These are phyloP conservation scores for Acanthis flammea DNA, from an alignment of 2,797 vertebrate species.

Conservation along the genomic window DNA sequence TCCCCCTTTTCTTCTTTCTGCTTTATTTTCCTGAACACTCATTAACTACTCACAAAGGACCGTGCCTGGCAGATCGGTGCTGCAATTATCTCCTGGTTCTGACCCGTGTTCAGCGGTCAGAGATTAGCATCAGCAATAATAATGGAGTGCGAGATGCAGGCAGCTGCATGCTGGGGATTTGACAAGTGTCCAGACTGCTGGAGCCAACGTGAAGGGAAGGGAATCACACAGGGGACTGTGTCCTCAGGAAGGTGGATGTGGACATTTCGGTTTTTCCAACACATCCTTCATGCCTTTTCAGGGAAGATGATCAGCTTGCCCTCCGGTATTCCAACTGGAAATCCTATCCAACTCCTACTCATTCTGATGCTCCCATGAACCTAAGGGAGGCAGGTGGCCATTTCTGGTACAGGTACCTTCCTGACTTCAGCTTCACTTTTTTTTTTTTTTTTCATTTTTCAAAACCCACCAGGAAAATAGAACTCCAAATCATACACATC, in stretches of 20 bases:
- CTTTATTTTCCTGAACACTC: constrained; percentile 72
- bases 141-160: constrained; percentile 22
- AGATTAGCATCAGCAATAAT: constrained; percentile 72
- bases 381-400: not conserved
- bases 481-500: not conserved
- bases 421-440: not conserved
- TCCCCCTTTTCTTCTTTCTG: constrained; percentile 61
- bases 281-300: not conserved
- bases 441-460: not conserved
- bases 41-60: constrained; percentile 75
- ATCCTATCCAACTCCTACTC: not conserved
- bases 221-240: not conserved
- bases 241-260: not conserved
- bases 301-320: not conserved
- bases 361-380: not conserved
- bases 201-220: not conserved
- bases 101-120: constrained; percentile 65
- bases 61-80: constrained; percentile 59
- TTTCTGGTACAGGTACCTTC: not conserved
- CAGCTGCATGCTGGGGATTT: constrained; percentile 46
- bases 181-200: constrained; percentile 45
- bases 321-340: not conserved
- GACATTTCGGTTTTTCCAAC: not conserved
- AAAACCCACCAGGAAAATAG: not conserved
- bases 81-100: constrained; percentile 72